phyloP scores from a whole-genome alignment of 1,140 invertebrate genomes.

The Apis florea region DNA sequence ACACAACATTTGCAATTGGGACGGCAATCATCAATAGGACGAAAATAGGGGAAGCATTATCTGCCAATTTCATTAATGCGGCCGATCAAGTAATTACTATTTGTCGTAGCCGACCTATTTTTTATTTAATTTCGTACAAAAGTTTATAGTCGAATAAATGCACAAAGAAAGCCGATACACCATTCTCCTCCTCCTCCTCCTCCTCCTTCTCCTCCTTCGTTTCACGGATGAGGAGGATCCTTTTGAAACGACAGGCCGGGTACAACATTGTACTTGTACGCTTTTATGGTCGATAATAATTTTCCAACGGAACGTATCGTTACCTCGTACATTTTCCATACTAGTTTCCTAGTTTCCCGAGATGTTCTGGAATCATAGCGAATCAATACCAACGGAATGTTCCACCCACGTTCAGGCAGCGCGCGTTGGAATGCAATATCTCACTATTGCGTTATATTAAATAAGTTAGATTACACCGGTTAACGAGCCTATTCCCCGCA shows the following conservation, averaged over 20 bases:
- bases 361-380: slow-evolving; percentile 36
- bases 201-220: no score
- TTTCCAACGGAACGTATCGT: neutral
- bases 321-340: slow-evolving; percentile 8
- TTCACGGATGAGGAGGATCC: neutral
- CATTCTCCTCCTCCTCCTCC: no score
- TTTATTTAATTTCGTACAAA: neutral
- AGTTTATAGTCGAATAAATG: no score
- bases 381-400: slow-evolving; percentile 42
- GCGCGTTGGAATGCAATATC: slow-evolving; percentile 31
- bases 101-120: neutral
- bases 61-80: neutral
- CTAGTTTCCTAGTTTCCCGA: slow-evolving; percentile 11
- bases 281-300: neutral
- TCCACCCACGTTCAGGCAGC: slow-evolving; percentile 15
- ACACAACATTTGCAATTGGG: slow-evolving; percentile 19
- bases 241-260: neutral
- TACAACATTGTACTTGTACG: neutral
- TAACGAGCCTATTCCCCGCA: slow-evolving; percentile 4
- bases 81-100: no score
- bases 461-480: slow-evolving; percentile 26
- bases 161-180: no score
- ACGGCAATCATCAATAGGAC: no score
- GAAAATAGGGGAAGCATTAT: neutral
- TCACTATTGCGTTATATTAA: slow-evolving; percentile 28